These are phyloP conservation scores for Gila orcuttii DNA, from an alignment of 2,113 vertebrate species.

Conservation along the genomic window DNA sequence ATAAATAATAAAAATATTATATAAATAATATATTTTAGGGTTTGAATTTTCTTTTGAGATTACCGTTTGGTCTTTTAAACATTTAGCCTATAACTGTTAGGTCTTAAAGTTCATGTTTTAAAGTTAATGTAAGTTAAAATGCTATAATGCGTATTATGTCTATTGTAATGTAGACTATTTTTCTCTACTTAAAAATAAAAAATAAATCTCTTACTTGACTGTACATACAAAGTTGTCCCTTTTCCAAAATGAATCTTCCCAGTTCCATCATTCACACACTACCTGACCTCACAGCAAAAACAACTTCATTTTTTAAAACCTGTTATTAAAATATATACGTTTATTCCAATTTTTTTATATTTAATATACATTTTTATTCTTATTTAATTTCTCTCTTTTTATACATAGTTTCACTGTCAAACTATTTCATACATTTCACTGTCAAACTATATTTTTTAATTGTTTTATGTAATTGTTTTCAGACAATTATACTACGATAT, in stretches of 20 bases:
- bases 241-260: constrained; percentile 53
- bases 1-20: not conserved
- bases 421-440: not conserved
- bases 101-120: not conserved
- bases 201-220: constrained; percentile 45
- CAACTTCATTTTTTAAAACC: not conserved
- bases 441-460: not conserved
- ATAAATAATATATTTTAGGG: not conserved
- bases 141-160: too few species aligned
- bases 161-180: not conserved
- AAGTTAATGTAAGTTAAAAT: not conserved
- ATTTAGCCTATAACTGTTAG: not conserved
- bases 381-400: not conserved
- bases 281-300: constrained; percentile 29
- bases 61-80: not conserved
- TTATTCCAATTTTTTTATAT: not conserved
- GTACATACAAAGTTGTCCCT: constrained; percentile 45
- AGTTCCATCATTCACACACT: constrained; percentile 58
- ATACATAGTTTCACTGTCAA: not conserved
- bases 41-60: not conserved
- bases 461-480: not conserved
- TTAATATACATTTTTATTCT: not conserved
- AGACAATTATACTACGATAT: not conserved
- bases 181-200: not conserved
- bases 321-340: too few species aligned